Evolutionary conservation across 2,888 invertebrate genomes (phyloP).

Genomic region (Drosophila anomalata): DNA sequence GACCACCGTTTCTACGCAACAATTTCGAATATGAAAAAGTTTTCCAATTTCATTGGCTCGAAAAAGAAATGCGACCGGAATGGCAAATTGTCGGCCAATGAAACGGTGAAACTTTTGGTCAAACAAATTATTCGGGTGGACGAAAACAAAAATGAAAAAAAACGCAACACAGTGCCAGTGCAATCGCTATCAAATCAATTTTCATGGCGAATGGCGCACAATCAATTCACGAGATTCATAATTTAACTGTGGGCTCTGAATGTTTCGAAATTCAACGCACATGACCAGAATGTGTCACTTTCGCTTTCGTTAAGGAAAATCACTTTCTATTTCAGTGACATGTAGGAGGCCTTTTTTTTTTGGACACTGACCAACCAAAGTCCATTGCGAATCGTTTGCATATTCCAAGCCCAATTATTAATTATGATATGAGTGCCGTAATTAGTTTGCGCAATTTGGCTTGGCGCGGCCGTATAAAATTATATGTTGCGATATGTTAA

Average conservation of each 20-base stretch:
- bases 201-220: conserved; percentile 53
- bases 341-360: conserved; percentile 39
- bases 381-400: conserved; percentile 6
- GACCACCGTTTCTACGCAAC: conserved; percentile 71
- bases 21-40: conserved; percentile 64
- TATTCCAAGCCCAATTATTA: conserved; percentile 49
- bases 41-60: conserved; percentile 72
- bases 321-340: conserved; percentile 72
- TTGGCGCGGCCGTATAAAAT: conserved; percentile 56
- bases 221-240: conserved; percentile 75
- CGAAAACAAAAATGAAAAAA: conserved; percentile 11
- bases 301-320: conserved; percentile 69
- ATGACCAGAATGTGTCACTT: conserved; percentile 62
- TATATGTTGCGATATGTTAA: conserved; percentile 45
- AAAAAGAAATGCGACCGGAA: conserved; percentile 59
- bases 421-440: conserved; percentile 49
- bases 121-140: conserved; percentile 11
- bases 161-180: conserved; percentile 1
- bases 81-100: conserved; percentile 63
- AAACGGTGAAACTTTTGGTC: conserved; percentile 63
- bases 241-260: conserved; percentile 41
- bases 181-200: conserved; percentile 54
- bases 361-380: conserved; percentile 12
- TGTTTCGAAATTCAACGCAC: conserved; percentile 59
- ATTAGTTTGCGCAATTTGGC: conserved; percentile 45